phyloP scores from a whole-genome alignment of 2,888 invertebrate genomes.

The Caenorhabditis sp. region DNA sequence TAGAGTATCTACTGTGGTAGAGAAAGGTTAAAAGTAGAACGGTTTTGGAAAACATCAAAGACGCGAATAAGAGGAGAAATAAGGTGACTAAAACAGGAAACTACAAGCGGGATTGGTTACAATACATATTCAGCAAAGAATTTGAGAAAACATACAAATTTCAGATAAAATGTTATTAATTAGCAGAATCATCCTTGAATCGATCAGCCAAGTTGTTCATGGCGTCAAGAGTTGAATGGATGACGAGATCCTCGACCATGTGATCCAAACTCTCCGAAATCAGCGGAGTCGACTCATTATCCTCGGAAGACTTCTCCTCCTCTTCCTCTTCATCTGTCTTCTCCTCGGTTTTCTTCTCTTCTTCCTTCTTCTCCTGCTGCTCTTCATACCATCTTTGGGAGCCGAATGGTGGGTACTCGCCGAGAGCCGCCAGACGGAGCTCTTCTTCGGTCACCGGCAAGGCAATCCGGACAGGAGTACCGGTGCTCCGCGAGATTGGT shows the following conservation, averaged over 20 bases:
- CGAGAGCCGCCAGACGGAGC: slow-evolving; percentile 35
- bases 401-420: slow-evolving; percentile 16
- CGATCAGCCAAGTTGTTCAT: slow-evolving; percentile 30
- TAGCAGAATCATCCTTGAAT: not conserved
- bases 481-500: slow-evolving; percentile 13
- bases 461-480: slow-evolving; percentile 36
- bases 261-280: slow-evolving; percentile 5
- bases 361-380: not conserved
- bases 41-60: slow-evolving; percentile 19
- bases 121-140: not conserved
- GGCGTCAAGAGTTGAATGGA: slow-evolving; percentile 28
- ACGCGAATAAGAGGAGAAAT: slow-evolving; percentile 18
- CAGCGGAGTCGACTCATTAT: slow-evolving; percentile 12
- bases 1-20: slow-evolving; percentile 28
- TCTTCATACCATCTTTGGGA: not conserved
- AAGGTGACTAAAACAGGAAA: slow-evolving; percentile 1
- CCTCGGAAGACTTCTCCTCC: not conserved
- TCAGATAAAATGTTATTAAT: not conserved
- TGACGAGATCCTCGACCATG: slow-evolving; percentile 37
- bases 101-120: no score
- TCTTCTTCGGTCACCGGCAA: slow-evolving; percentile 37
- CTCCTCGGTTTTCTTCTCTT: not conserved
- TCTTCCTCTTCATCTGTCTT: not conserved
- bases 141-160: not conserved
- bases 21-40: not conserved